Evolutionary conservation across 1,140 invertebrate genomes (phyloP).

Genomic region (Mactra quadrangularis): DNA sequence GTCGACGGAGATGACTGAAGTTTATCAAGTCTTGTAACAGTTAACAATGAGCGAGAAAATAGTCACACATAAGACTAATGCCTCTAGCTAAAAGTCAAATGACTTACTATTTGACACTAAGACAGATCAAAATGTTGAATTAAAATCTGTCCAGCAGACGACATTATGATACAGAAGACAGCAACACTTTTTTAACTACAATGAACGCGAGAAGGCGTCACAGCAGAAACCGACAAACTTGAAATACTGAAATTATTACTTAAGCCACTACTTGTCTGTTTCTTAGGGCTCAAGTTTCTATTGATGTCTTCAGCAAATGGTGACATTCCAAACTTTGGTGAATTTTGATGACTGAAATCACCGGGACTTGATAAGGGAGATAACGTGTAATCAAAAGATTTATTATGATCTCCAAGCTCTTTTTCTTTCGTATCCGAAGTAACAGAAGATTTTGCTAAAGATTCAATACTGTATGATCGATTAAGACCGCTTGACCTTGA

Average conservation of each 20-base stretch:
- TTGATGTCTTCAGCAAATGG: slow-evolving; percentile 55
- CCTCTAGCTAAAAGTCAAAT: neutral
- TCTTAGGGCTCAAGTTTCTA: slow-evolving; percentile 54
- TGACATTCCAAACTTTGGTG: slow-evolving; percentile 48
- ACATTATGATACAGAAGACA: no score
- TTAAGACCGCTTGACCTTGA: slow-evolving; percentile 29
- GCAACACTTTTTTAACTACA: slow-evolving; percentile 28
- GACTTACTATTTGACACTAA: neutral
- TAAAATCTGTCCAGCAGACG: no score
- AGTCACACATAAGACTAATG: neutral
- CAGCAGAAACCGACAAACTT: slow-evolving; percentile 50
- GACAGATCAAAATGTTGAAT: neutral
- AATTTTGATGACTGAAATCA: slow-evolving; percentile 44
- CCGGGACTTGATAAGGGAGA: slow-evolving; percentile 53
- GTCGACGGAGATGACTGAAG: slow-evolving; percentile 19
- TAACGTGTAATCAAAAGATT: slow-evolving; percentile 39
- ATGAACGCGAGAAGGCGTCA: slow-evolving; percentile 56
- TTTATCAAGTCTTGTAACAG: no score
- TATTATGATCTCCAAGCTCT: slow-evolving; percentile 41
- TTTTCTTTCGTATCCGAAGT: slow-evolving; percentile 36
- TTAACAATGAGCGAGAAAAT: neutral
- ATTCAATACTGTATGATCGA: slow-evolving; percentile 58
- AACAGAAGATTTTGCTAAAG: slow-evolving; percentile 54
- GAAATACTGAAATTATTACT: slow-evolving; percentile 57
- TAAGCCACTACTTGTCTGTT: slow-evolving; percentile 21